These are phyloP conservation scores for Agriotes lineatus DNA, from an alignment of 2,888 invertebrate species.

Conservation along the genomic window DNA sequence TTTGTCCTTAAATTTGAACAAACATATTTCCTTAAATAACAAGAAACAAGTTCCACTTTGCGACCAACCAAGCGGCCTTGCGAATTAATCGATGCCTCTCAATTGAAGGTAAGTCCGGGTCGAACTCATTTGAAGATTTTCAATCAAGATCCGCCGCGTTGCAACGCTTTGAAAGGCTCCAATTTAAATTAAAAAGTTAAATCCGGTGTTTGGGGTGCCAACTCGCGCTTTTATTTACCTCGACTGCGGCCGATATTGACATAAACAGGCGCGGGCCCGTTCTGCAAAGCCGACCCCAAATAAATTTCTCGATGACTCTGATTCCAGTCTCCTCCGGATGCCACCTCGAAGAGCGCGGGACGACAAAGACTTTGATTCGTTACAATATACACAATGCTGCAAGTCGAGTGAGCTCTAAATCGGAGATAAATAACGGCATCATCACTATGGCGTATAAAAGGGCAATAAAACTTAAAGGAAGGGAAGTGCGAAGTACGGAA, in stretches of 20 bases:
- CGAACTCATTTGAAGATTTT: not conserved
- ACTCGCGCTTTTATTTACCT: no score
- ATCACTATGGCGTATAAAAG: conserved; percentile 18
- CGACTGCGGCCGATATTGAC: not conserved
- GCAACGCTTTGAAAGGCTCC: not conserved
- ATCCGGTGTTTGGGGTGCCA: no score
- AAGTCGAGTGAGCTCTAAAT: conserved; percentile 8
- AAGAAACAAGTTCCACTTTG: no score
- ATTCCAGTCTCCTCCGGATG: conserved; percentile 6
- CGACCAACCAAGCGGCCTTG: no score
- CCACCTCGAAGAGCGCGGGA: not conserved
- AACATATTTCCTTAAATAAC: no score
- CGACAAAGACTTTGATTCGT: conserved; percentile 8
- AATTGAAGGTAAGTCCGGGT: not conserved
- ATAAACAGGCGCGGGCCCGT: not conserved
- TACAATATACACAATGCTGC: conserved; percentile 5
- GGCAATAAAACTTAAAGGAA: conserved; percentile 22
- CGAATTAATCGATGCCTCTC: no score
- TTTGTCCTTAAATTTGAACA: no score
- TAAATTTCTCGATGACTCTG: conserved; percentile 8
- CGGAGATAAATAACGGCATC: conserved; percentile 17
- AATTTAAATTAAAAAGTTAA: conserved; percentile 27
- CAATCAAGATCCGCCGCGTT: conserved; percentile 13
- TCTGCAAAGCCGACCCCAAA: conserved; percentile 8
- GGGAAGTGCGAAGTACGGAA: conserved; percentile 25